Percentiles rank a stretch among this genome's conserved stretches.
These are phyloP conservation scores for Ageneiosus marmoratus DNA, from an alignment of 2,113 vertebrate genomes.

Conservation along the genomic window DNA sequence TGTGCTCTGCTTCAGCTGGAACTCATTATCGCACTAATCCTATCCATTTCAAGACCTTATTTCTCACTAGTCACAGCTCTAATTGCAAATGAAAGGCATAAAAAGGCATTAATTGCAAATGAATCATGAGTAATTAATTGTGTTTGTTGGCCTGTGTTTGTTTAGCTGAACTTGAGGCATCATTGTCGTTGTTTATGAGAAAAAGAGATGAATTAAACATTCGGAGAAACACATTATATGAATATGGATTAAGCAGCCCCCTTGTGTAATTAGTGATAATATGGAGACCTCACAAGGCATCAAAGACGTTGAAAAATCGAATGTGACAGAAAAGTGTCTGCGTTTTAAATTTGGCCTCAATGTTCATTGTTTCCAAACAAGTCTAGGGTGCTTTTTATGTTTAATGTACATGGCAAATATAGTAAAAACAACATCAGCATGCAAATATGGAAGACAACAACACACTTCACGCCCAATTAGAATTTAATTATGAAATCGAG, in stretches of 20 bases:
- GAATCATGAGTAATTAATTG: conserved; percentile 81
- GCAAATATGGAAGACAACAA: neutral
- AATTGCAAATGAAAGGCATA: conserved; percentile 77
- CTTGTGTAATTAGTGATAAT: conserved; percentile 52
- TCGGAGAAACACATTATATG: conserved; percentile 48
- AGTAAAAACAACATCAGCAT: neutral
- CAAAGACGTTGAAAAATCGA: conserved; percentile 43
- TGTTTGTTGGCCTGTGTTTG: conserved; percentile 76
- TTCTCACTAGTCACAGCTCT: conserved; percentile 67
- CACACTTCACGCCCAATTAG: neutral
- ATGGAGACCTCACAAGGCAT: conserved; percentile 43
- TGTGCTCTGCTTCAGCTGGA: conserved; percentile 57
- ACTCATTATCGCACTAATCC: conserved; percentile 64
- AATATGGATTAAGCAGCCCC: conserved; percentile 51
- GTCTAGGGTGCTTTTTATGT: neutral
- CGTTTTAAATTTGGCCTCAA: neutral
- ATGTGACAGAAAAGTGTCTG: conserved; percentile 49
- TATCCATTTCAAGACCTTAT: conserved; percentile 59
- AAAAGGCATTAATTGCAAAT: conserved; percentile 79
- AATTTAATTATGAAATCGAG: conserved; percentile 1
- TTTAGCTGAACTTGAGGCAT: conserved; percentile 67
- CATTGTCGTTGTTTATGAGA: conserved; percentile 66
- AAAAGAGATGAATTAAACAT: conserved; percentile 75
- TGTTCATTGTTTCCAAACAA: neutral
- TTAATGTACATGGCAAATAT: neutral